These are phyloP conservation scores for Gallirallus australis DNA, from an alignment of 2,797 vertebrate species.

Conservation along the genomic window DNA sequence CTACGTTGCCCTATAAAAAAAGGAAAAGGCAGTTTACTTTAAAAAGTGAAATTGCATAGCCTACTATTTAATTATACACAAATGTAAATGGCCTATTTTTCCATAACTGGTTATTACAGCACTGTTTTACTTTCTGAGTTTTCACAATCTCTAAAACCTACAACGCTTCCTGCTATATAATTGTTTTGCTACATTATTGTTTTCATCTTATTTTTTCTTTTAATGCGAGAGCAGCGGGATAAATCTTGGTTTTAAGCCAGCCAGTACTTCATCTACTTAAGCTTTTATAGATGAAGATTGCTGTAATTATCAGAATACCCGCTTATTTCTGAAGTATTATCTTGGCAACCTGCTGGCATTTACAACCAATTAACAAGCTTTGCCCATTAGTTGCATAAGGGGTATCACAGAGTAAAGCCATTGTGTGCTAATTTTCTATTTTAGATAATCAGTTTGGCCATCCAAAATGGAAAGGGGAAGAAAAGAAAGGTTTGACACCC, in stretches of 20 bases:
- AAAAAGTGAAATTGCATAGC: slow-evolving; percentile 88
- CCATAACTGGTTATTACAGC: slow-evolving; percentile 89
- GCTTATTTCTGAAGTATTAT: slow-evolving; percentile 99
- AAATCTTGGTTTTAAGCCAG: slow-evolving; percentile 91
- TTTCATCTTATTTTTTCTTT: slow-evolving; percentile 87
- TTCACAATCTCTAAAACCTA: slow-evolving; percentile 87
- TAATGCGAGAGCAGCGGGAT: slow-evolving; percentile 89
- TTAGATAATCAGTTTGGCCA: slow-evolving; percentile 88
- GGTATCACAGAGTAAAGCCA: slow-evolving; percentile 86
- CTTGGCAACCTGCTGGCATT: slow-evolving; percentile 95
- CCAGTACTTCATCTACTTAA: slow-evolving; percentile 90
- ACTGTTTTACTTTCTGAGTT: slow-evolving; percentile 88
- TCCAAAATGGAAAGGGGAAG: slow-evolving; percentile 84
- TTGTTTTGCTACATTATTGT: slow-evolving; percentile 94
- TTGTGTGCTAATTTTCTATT: slow-evolving; percentile 90
- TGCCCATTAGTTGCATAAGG: slow-evolving; percentile 96
- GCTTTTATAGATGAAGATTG: slow-evolving; percentile 96
- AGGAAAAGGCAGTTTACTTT: slow-evolving; percentile 86
- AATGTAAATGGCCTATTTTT: slow-evolving; percentile 88
- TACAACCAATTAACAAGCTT: slow-evolving; percentile 98
- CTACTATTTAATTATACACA: slow-evolving; percentile 90
- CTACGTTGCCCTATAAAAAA: slow-evolving; percentile 85
- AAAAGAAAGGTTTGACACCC: slow-evolving; percentile 86
- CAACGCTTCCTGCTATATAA: slow-evolving; percentile 88
- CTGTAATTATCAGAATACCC: slow-evolving; percentile 99